A percentile compares a stretch with the other conserved stretches of the same genome.
Evolutionary conservation across 2,113 vertebrate genomes (phyloP).

Genomic region (Perca flavescens): DNA sequence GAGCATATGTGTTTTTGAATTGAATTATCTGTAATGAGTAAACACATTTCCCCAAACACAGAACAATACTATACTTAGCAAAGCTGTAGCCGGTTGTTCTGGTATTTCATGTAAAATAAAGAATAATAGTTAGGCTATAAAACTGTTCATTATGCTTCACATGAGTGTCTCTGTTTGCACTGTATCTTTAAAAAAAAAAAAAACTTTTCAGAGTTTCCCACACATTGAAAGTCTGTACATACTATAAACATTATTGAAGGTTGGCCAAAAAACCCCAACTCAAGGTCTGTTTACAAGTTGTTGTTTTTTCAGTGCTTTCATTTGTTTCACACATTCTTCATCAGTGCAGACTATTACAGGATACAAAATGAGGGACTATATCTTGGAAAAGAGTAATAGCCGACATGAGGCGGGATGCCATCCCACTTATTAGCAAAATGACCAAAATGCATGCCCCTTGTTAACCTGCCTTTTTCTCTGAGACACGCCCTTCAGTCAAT

Average conservation of each 20-base stretch:
- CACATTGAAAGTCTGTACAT: neutral
- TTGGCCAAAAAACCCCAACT: neutral
- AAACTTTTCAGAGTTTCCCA: neutral
- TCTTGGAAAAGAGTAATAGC: no score
- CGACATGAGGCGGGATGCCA: no score
- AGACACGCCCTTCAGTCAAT: neutral
- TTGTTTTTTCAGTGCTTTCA: neutral
- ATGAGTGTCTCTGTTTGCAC: constrained; percentile 7
- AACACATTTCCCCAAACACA: constrained; percentile 49
- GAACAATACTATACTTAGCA: constrained; percentile 47
- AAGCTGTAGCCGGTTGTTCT: constrained; percentile 16
- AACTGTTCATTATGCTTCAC: constrained; percentile 22
- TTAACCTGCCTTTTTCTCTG: no score
- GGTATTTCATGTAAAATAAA: constrained; percentile 43
- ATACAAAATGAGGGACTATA: no score
- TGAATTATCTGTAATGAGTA: constrained; percentile 72
- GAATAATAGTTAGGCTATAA: constrained; percentile 29
- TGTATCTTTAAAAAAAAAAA: constrained; percentile 10
- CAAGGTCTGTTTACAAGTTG: neutral
- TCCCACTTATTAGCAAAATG: no score
- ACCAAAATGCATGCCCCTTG: no score
- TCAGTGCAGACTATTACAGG: no score
- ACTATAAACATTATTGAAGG: no score
- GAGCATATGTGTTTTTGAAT: constrained; percentile 66
- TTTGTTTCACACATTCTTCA: no score